Evolutionary conservation across 1,140 invertebrate genomes (phyloP), one percentile per base, ranked within the genome.

Genomic region (honey bee (Apis mellifera)): DNA sequence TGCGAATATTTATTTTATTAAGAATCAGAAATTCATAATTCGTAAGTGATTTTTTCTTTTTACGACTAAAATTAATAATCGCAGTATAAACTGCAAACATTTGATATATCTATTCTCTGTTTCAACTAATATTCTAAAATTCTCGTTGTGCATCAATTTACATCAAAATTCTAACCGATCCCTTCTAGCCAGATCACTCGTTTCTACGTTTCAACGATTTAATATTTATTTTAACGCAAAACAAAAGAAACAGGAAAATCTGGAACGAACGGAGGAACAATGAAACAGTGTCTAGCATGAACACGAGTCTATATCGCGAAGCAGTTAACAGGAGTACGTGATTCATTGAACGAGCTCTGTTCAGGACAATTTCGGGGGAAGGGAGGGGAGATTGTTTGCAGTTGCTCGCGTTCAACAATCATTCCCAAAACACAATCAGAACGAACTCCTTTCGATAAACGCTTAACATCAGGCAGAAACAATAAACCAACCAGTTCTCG

Each of bases 321-420:
- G 52, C 77, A 48, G 75, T 84, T 74, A 65, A 62, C 68, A 65
- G 75, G 59, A 42, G 68, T 60, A 82, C 54, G 76, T 68, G 76
- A 81, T 42, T 73, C 52, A 52, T 82, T 73, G 80, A 64, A 55
- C 68, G 32, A 82, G 23, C 60, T 82, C 68, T 60, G 70, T 86
- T 86, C 64, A 76, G 52, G 59, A 75, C n/a, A 76, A 76, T 64
- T 82, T 70, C 32, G n/a, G 26, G 26, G 26, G 26, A 2, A 32
- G 26, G 2, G 26, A 32, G n/a, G 26, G 7, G 48, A 32, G 52
- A 54, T 70, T 84, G 72, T 86, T 76, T 76, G 72, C 78, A 55
- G 77, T 84, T 84, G 17, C 66, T 78, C 76, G 19, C 9, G 54
- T 23, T 70, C 76, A 70, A 78, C 66, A 60, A 78, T 78, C 65